Percentiles rank a stretch among this genome's conserved stretches.
Conservation (phyloP, 2,888 invertebrate genomes). For the Sclerodermus sp. region DNA sequence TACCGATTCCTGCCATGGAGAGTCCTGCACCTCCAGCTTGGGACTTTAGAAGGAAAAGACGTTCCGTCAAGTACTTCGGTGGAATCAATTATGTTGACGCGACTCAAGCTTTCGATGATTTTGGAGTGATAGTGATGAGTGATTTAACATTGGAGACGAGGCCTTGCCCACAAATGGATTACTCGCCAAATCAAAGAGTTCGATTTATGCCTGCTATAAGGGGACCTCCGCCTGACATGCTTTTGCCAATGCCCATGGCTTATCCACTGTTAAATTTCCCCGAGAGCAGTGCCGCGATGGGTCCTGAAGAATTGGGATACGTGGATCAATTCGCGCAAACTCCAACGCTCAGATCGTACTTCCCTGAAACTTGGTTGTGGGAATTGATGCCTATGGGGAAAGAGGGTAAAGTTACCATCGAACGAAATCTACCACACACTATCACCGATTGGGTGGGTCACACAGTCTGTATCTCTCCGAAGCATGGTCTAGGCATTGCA, state of each 20-base stretch:
- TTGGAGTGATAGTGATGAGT: conserved; percentile 61
- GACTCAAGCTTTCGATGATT: conserved; percentile 57
- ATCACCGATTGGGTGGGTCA: conserved; percentile 67
- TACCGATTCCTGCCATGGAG: conserved; percentile 39
- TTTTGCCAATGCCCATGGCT: conserved; percentile 39
- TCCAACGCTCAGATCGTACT: conserved; percentile 54
- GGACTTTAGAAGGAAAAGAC: conserved; percentile 27
- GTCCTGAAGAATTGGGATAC: conserved; percentile 45
- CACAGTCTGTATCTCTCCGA: conserved; percentile 61
- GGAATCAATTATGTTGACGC: conserved; percentile 52
- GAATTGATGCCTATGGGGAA: conserved; percentile 59
- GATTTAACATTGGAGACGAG: conserved; percentile 62
- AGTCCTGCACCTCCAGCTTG: conserved; percentile 23
- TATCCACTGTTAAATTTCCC: conserved; percentile 34
- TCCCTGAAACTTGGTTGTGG: conserved; percentile 72
- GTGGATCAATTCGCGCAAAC: conserved; percentile 40
- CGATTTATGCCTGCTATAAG: no score
- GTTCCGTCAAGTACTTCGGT: conserved; percentile 31
- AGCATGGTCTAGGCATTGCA: conserved; percentile 61
- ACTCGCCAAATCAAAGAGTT: no score
- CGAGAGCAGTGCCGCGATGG: conserved; percentile 25
- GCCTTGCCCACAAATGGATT: conserved; percentile 52
- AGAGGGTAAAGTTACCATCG: conserved; percentile 51
- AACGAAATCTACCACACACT: conserved; percentile 62
- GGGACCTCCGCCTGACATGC: no score